phyloP scores from a whole-genome alignment of 2,888 invertebrate species.

The Periphyllus acericola region DNA sequence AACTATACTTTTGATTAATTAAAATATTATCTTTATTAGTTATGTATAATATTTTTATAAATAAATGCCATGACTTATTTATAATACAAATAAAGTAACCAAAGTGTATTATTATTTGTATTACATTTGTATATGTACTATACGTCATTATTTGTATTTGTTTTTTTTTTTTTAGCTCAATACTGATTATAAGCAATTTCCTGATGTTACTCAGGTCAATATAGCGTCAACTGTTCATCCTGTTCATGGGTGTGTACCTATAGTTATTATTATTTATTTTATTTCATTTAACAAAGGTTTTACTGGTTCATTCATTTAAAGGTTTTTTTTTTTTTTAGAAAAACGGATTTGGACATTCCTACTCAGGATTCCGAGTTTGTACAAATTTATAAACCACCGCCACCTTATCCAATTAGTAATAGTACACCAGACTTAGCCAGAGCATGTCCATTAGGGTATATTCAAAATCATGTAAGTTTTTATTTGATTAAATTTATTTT shows the following conservation, averaged over 20 bases:
- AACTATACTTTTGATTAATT: background rate
- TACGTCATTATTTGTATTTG: constrained; percentile 5
- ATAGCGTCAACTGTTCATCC: constrained; percentile 46
- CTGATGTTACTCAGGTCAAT: constrained; percentile 66
- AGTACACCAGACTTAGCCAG: constrained; percentile 84
- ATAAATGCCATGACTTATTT: background rate
- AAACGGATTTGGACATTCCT: constrained; percentile 41
- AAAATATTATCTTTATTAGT: background rate
- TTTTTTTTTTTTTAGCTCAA: constrained; percentile 63
- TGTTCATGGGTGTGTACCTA: constrained; percentile 57
- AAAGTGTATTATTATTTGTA: background rate
- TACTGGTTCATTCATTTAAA: constrained; percentile 12
- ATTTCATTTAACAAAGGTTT: constrained; percentile 5
- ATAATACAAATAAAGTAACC: background rate
- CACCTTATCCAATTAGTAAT: constrained; percentile 84
- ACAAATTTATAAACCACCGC: constrained; percentile 80
- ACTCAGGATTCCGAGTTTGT: constrained; percentile 35
- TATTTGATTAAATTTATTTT: background rate
- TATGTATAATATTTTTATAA: background rate
- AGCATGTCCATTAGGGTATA: constrained; percentile 64
- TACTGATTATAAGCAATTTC: constrained; percentile 66
- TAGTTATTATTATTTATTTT: constrained; percentile 40
- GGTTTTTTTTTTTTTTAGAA: constrained; percentile 23
- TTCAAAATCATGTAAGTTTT: constrained; percentile 64
- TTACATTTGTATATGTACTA: background rate